Evolutionary conservation across 2,113 vertebrate species (phyloP), one percentile per base, ranked within the genome.

Genomic region (Furnarius figulus): DNA sequence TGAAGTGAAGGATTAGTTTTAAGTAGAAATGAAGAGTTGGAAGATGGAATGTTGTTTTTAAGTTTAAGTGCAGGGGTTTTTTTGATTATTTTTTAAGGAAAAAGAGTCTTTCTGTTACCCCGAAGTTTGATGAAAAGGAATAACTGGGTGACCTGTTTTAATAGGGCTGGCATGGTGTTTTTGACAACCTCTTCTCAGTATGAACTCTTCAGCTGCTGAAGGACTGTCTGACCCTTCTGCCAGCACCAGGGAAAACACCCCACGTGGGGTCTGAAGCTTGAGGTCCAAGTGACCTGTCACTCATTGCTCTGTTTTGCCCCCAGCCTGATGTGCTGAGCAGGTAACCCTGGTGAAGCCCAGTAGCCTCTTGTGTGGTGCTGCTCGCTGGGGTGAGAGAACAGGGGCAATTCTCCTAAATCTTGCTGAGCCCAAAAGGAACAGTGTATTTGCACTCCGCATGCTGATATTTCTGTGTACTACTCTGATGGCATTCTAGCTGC

Each of bases 371-470:
- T 4, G 4, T 59, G 28, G 21, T 56, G 65, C 65, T 82, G 59
- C 42, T 68, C 37, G 16, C 15, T 78, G 21, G 0, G 3, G 27
- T 13, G 4, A 63, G 25, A 42, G 25, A 85, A 49, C 0, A 5
- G 58, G n/a, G 52, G 5, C 37, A 56, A 47, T 72, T 90, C 28
- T 76, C 23, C 67, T 63, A 44, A 67, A 40, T n/a, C 24, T 49
- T 40, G 47, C 75, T 40, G 61, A 93, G 63, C 63, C 59, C 52
- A 11, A 52, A 52, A 70, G 31, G 73, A 86, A 28, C 15, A 35
- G 30, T n/a, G 33, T 59, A 35, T 62, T 86, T 30, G 6, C 25
- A 13, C 18, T 53, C 19, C 0, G 0, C 3, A 2, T 35, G 20
- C 58, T 0, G 0, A 5, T 84, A 71, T 78, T 94, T 92, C 70